These are phyloP conservation scores for Sinohyriopsis cumingii DNA, from an alignment of 2,888 invertebrate genomes.

Conservation along the genomic window DNA sequence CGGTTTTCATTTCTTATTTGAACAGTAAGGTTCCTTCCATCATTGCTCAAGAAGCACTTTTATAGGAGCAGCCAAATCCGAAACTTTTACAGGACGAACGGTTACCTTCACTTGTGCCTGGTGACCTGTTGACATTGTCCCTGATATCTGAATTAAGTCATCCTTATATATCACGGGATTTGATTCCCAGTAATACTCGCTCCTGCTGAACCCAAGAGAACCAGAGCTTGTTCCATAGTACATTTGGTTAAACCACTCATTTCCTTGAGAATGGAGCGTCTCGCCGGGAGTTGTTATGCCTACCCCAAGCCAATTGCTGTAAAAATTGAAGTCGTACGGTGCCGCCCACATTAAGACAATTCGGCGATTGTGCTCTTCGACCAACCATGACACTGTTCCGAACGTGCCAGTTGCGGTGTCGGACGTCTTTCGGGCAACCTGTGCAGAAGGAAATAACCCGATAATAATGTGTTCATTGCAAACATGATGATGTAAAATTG, in stretches of 20 bases:
- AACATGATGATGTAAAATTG: too few relatives aligned
- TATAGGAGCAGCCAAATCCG: constrained; percentile 15
- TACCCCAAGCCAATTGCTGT: constrained; percentile 25
- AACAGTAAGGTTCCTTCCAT: too few relatives aligned
- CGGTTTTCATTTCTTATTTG: too few relatives aligned
- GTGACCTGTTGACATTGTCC: constrained; percentile 25
- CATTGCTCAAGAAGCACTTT: too few relatives aligned
- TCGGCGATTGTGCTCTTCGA: constrained; percentile 10
- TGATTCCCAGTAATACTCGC: constrained; percentile 7
- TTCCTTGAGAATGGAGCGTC: neutral
- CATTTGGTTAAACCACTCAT: constrained; percentile 21
- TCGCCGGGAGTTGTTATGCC: constrained; percentile 12
- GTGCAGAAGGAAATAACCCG: too few relatives aligned
- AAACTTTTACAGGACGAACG: constrained; percentile 7
- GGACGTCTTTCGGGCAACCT: constrained; percentile 14
- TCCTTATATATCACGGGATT: constrained; percentile 9
- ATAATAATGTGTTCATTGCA: too few relatives aligned
- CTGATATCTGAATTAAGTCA: constrained; percentile 11
- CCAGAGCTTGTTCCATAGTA: constrained; percentile 6
- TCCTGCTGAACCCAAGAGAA: constrained; percentile 6
- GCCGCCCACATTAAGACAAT: constrained; percentile 30
- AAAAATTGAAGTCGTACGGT: constrained; percentile 21
- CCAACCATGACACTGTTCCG: constrained; percentile 27
- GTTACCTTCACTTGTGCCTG: constrained; percentile 22
- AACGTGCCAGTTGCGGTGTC: constrained; percentile 13